Percentiles rank a stretch among this genome's conserved stretches.
Evolutionary conservation across 2,113 vertebrate genomes (phyloP).

Genomic region (Leiothrix lutea): DNA sequence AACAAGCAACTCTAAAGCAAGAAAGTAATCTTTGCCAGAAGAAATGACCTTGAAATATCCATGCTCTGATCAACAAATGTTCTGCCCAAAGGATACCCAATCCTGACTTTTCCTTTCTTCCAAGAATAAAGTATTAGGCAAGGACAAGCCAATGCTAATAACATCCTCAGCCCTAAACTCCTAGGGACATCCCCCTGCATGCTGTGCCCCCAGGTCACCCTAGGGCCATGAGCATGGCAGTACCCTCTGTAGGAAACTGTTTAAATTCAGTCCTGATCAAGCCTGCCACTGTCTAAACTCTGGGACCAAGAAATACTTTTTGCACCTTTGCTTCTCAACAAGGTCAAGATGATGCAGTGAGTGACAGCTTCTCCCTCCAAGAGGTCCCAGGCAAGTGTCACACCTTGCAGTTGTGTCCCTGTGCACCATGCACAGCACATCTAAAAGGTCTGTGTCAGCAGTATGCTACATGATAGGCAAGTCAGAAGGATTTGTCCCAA

Average conservation of each 20-base stretch:
- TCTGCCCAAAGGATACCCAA: background rate
- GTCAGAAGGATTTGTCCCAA: background rate
- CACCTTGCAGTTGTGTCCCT: background rate
- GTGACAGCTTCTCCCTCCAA: background rate
- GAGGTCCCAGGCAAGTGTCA: background rate
- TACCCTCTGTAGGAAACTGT: background rate
- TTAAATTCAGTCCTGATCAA: background rate
- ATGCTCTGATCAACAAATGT: background rate
- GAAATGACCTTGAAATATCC: background rate
- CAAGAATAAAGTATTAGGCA: background rate
- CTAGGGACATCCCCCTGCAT: background rate
- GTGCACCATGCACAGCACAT: background rate
- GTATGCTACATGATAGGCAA: background rate
- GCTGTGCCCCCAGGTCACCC: background rate
- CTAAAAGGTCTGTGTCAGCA: background rate
- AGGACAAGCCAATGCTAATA: background rate
- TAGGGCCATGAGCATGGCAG: background rate
- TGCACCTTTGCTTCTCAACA: background rate
- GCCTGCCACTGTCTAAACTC: background rate
- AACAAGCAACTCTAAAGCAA: background rate
- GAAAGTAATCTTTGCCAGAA: background rate
- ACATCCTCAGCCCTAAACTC: background rate
- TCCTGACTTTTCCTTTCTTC: background rate
- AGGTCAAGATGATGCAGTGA: background rate
- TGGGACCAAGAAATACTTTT: background rate